Percentiles rank a stretch among this genome's conserved stretches.
Evolutionary conservation across 2,888 invertebrate genomes (phyloP).

Genomic region (Eupithecia subfuscata): DNA sequence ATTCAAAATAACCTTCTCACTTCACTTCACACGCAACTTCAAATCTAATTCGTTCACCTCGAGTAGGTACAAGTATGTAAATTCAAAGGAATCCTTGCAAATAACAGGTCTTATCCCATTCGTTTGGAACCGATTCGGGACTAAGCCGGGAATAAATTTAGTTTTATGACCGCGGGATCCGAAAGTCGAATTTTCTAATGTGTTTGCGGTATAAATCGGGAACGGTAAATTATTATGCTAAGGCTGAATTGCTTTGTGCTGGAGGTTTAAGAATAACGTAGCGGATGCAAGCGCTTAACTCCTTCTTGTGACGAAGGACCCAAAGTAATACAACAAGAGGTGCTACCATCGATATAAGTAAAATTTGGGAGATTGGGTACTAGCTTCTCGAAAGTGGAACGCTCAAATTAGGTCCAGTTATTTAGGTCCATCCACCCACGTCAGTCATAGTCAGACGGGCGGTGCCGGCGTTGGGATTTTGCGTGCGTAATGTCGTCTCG

Average conservation of each 20-base stretch:
- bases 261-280: background rate
- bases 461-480: too few relatives aligned
- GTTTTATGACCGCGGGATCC: constrained; percentile 50
- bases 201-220: constrained; percentile 46
- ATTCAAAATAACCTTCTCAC: background rate
- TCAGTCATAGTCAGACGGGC: too few relatives aligned
- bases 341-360: too few relatives aligned
- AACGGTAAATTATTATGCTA: constrained; percentile 1
- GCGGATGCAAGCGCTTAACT: background rate
- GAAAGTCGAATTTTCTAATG: constrained; percentile 55
- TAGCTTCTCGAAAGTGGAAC: too few relatives aligned
- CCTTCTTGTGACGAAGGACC: background rate
- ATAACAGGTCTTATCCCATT: constrained; percentile 31
- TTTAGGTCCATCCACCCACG: too few relatives aligned
- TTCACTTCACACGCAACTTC: background rate
- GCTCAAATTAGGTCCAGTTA: too few relatives aligned
- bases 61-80: constrained; percentile 11
- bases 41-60: constrained; percentile 5
- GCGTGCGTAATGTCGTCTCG: too few relatives aligned
- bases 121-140: constrained; percentile 29
- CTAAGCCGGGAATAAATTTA: constrained; percentile 56
- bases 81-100: constrained; percentile 28
- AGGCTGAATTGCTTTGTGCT: background rate
- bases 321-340: background rate
- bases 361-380: too few relatives aligned